Percentiles rank a stretch among this genome's conserved stretches.
Conservation (phyloP, 2,113 vertebrate species). For the Muntiacus muntjak region DNA sequence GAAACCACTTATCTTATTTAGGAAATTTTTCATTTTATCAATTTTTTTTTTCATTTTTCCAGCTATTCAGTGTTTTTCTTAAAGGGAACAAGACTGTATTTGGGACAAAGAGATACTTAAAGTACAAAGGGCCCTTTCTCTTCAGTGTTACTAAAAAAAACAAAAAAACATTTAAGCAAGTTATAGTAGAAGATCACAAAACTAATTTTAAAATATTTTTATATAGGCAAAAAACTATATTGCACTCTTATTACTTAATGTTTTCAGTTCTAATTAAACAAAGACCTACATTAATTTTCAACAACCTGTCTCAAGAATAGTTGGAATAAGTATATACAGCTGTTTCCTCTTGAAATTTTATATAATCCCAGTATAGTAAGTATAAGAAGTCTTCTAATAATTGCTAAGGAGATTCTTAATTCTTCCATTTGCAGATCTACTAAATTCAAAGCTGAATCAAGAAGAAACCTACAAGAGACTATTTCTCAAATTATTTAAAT, state of each 20-base stretch:
- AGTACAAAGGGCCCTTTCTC: not conserved
- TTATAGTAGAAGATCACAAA: not conserved
- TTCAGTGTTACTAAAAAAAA: not conserved
- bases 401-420: not conserved
- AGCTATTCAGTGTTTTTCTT: conserved; percentile 19
- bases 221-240: not conserved
- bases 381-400: conserved; percentile 12
- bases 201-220: not conserved
- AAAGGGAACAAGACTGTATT: conserved; percentile 21
- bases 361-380: not conserved
- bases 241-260: not conserved
- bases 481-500: conserved; percentile 16
- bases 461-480: not conserved
- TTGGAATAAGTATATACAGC: not conserved
- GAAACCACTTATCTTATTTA: not conserved
- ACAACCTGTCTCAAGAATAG: not conserved
- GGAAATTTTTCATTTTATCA: conserved; percentile 1
- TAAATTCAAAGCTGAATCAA: conserved; percentile 14
- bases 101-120: conserved; percentile 9
- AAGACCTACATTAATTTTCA: not conserved
- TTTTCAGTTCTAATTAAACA: conserved; percentile 12
- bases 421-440: not conserved
- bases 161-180: not conserved
- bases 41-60: not conserved
- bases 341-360: conserved; percentile 28